A percentile compares a stretch with the other conserved stretches of the same genome.
Evolutionary conservation across 2,888 invertebrate genomes (phyloP).

Genomic region (Amphipyra berbera): DNA sequence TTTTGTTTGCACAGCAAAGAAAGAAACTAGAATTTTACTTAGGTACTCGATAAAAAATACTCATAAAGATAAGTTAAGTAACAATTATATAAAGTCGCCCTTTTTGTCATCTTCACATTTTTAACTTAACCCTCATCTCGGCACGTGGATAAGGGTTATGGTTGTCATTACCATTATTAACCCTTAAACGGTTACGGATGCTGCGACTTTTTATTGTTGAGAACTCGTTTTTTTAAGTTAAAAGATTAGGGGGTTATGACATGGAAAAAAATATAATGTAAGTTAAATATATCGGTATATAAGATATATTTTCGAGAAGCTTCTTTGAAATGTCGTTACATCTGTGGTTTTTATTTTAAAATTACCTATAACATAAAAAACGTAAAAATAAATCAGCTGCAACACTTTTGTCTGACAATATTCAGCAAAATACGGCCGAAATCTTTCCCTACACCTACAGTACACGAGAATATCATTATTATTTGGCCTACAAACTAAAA

Average conservation of each 20-base stretch:
- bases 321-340: neutral
- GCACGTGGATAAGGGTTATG: conserved; percentile 82
- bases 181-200: conserved; percentile 80
- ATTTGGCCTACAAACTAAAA: conserved; percentile 30
- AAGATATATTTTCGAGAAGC: neutral
- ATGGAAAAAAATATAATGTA: conserved; percentile 2
- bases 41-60: too few species aligned
- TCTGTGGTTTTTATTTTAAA: too few species aligned
- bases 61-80: conserved; percentile 39
- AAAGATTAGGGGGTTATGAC: conserved; percentile 43
- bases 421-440: neutral
- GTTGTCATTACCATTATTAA: conserved; percentile 75
- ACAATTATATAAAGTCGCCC: conserved; percentile 54
- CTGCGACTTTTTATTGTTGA: conserved; percentile 68
- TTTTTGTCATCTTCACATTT: conserved; percentile 56
- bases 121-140: conserved; percentile 77
- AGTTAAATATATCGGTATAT: neutral
- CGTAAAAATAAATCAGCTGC: too few species aligned
- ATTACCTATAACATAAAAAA: neutral
- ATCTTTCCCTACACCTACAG: neutral
- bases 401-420: too few species aligned
- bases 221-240: conserved; percentile 55
- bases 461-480: neutral
- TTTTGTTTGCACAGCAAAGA: too few species aligned
- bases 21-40: too few species aligned